These are phyloP conservation scores for Ptychodera flava DNA, from an alignment of 35 echinoderm and acorn worm genomes.

Conservation along the genomic window DNA sequence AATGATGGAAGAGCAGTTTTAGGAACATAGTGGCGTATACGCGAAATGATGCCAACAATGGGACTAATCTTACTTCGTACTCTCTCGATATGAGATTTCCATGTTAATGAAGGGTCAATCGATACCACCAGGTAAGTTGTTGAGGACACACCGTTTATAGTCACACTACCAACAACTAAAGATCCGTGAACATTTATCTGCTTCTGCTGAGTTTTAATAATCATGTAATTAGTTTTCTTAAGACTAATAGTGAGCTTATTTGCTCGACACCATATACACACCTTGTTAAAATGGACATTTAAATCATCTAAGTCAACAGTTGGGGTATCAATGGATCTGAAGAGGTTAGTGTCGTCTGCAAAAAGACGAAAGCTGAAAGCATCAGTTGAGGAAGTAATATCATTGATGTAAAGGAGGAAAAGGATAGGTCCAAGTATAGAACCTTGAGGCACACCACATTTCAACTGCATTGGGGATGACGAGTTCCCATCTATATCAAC, in stretches of 20 bases:
- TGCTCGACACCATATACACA: slow-evolving; percentile 18
- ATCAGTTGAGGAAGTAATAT: slow-evolving; percentile 9
- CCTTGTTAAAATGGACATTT: background rate
- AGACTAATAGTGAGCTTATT: slow-evolving; percentile 26
- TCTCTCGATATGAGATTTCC: slow-evolving; percentile 1
- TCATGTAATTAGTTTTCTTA: slow-evolving; percentile 32
- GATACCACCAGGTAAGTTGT: background rate
- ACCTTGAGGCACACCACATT: slow-evolving; percentile 17
- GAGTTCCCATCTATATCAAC: background rate
- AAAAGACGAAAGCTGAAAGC: background rate
- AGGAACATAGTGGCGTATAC: background rate
- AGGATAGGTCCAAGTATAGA: slow-evolving; percentile 21
- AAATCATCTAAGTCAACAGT: background rate
- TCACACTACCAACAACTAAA: slow-evolving; percentile 8
- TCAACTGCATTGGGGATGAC: slow-evolving; percentile 9
- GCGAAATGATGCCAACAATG: background rate
- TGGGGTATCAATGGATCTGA: background rate
- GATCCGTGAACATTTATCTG: background rate
- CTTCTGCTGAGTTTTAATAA: slow-evolving; percentile 6
- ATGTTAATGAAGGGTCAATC: slow-evolving; percentile 11
- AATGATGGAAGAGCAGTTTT: background rate
- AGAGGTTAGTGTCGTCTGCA: slow-evolving; percentile 5
- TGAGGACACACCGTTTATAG: background rate
- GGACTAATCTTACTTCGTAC: background rate
- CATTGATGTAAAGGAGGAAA: slow-evolving; percentile 34